Percentiles rank a stretch among this genome's conserved stretches.
phyloP scores from a whole-genome alignment of 1,140 invertebrate genomes.

The Brachionus plicatilis region DNA sequence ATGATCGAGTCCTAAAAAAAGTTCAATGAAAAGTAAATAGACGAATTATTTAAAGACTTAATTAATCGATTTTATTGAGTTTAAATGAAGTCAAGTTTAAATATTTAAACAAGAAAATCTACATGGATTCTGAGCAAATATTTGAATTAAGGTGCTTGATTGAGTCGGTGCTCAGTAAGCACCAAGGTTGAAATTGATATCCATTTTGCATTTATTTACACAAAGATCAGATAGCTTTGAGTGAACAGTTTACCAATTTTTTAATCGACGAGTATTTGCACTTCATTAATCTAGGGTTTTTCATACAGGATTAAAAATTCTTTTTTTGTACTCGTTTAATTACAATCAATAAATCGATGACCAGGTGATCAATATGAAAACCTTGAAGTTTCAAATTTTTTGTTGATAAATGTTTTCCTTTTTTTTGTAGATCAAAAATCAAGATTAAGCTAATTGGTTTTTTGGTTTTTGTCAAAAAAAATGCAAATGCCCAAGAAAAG shows the following conservation, averaged over 20 bases:
- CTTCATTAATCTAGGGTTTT: conserved; percentile 14
- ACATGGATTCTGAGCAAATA: not conserved
- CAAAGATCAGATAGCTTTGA: conserved; percentile 10
- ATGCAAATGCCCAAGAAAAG: not conserved
- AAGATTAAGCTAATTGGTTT: conserved; percentile 24
- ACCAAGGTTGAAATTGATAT: conserved; percentile 20
- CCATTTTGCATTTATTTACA: conserved; percentile 14
- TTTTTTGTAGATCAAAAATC: conserved; percentile 32
- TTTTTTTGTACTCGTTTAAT: not conserved
- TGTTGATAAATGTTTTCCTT: not conserved
- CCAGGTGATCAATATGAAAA: not conserved
- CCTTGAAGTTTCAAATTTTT: not conserved
- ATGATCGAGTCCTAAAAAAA: not conserved
- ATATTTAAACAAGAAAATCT: conserved; percentile 17
- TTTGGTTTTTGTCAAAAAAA: conserved; percentile 1
- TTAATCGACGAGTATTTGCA: not conserved
- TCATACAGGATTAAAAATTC: not conserved
- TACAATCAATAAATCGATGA: conserved; percentile 21
- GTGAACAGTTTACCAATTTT: not conserved
- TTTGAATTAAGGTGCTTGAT: not conserved
- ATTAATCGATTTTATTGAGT: conserved; percentile 16
- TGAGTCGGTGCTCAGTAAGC: not conserved
- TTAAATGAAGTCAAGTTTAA: not conserved
- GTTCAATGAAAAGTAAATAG: not conserved
- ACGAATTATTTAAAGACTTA: not conserved